Base-by-base conservation (phyloP, 2,797 vertebrate genomes). In the Denticeps clupeoides region DNA sequence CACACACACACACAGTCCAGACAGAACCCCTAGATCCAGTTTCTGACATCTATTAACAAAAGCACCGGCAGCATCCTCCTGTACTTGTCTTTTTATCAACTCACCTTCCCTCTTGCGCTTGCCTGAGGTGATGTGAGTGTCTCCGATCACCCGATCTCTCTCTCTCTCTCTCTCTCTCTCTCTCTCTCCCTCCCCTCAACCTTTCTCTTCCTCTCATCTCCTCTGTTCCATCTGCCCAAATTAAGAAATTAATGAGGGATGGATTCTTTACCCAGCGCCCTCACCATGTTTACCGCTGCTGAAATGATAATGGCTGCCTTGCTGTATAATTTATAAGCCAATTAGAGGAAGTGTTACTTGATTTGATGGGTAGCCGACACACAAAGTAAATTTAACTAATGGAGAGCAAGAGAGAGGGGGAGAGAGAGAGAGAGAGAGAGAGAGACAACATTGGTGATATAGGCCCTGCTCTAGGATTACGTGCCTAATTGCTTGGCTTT, bases 341-440 rank as follows among this genome's bases (percentile, higher is more conserved):
- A 97, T 98, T 97, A 98, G 95, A 91, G 88, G 87, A 96, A 98
- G 93, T 98, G 92, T 98, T 97, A 90, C 91, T 93, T 96, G 93
- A 96, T 97, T 96, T 97, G 94, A 97, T 97, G 91, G 90, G 88
- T 85, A 90, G 89, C 87, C 87, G 88, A 88, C 87, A 89, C 89
- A 90, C 90, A 90, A 91, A 93, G 92, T 87, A 89, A 92, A 97
- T 96, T 96, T 98, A 97, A 93, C 94, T 98, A 97, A 97, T 94
- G 89, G 91, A 91, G 89, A 91, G 82, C 87, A 84, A 84, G 79
- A 77, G 88, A 42, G 46, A 46, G 56, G 40, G 33, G 37, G 55
- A 41, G 47, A 43, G 55, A 21, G 49, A 41, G 57, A 58, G 58
- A 37, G 70, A 62, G 68, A 25, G 63, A 77, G 65, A 76, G 80